These are phyloP conservation scores for Chrysocyon brachyurus DNA, from an alignment of 2,797 vertebrate species.

Conservation along the genomic window DNA sequence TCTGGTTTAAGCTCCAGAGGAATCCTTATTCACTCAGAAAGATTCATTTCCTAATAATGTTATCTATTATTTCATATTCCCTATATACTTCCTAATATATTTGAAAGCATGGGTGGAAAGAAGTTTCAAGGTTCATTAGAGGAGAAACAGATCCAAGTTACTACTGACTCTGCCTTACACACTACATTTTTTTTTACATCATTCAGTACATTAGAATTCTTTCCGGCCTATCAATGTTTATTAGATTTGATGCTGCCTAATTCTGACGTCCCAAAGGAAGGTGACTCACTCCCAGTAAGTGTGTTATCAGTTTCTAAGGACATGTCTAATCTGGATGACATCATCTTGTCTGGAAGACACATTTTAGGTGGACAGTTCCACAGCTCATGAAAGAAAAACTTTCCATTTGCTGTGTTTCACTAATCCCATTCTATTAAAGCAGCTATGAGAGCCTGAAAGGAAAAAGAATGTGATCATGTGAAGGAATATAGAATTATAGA, in stretches of 20 bases:
- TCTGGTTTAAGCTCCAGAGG: not conserved
- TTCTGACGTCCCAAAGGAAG: conserved; percentile 74
- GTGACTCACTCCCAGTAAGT: conserved; percentile 69
- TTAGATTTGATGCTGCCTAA: conserved; percentile 71
- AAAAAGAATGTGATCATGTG: not conserved
- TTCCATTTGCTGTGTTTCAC: conserved; percentile 56
- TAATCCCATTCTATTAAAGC: conserved; percentile 38
- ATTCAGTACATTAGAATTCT: conserved; percentile 68
- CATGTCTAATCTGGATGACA: conserved; percentile 65
- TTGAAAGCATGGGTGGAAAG: not conserved
- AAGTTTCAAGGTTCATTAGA: conserved; percentile 30
- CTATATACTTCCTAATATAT: not conserved
- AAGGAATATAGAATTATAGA: not conserved
- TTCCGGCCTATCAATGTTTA: conserved; percentile 63
- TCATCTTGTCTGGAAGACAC: conserved; percentile 72
- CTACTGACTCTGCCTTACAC: not conserved
- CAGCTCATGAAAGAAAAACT: conserved; percentile 66
- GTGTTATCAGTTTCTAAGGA: conserved; percentile 60
- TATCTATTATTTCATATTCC: not conserved
- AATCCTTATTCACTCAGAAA: not conserved
- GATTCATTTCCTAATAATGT: not conserved
- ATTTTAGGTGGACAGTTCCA: conserved; percentile 59
- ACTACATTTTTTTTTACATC: conserved; percentile 54
- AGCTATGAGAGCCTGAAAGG: not conserved
- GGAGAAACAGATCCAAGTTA: not conserved